Percentiles rank a stretch among this genome's conserved stretches.
Evolutionary conservation across 37 sponge, comb jelly and placozoan genomes (phyloP).

Genomic region (Diacarnus erythraeanus): DNA sequence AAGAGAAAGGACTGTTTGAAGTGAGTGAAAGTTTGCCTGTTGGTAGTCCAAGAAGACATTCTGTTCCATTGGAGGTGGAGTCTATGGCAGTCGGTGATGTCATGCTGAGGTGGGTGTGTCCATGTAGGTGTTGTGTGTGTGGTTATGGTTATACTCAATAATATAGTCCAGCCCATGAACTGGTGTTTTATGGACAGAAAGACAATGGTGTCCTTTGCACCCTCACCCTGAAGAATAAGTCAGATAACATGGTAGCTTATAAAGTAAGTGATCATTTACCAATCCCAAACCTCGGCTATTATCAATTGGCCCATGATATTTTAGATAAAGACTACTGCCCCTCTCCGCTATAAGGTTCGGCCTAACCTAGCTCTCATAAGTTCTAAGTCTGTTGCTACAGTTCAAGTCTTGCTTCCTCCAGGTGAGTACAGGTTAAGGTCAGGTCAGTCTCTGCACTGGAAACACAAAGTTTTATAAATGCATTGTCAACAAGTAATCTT

Average conservation of each 20-base stretch:
- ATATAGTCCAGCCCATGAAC: slow-evolving; percentile 49
- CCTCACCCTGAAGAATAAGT: slow-evolving; percentile 57
- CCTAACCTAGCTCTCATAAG: slow-evolving; percentile 73
- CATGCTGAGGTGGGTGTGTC: slow-evolving; percentile 2
- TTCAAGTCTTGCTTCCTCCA: slow-evolving; percentile 52
- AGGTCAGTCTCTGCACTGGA: neutral
- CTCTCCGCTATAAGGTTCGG: slow-evolving; percentile 74
- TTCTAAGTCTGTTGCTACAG: slow-evolving; percentile 26
- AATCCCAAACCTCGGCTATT: neutral
- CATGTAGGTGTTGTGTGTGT: neutral
- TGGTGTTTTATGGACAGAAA: slow-evolving; percentile 32
- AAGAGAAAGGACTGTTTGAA: neutral
- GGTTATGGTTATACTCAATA: neutral
- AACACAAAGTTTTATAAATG: neutral
- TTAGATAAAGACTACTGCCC: slow-evolving; percentile 91
- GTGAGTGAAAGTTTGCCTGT: neutral
- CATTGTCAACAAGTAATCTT: neutral
- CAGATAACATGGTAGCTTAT: slow-evolving; percentile 38
- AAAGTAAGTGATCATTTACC: slow-evolving; percentile 30
- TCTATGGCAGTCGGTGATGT: slow-evolving; percentile 2
- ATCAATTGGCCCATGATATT: neutral
- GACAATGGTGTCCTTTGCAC: slow-evolving; percentile 35
- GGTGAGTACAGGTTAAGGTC: neutral
- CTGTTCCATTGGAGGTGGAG: neutral
- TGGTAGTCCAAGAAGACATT: neutral